Conservation (phyloP, 2,797 vertebrate species). For the Phalanger gymnotis region DNA sequence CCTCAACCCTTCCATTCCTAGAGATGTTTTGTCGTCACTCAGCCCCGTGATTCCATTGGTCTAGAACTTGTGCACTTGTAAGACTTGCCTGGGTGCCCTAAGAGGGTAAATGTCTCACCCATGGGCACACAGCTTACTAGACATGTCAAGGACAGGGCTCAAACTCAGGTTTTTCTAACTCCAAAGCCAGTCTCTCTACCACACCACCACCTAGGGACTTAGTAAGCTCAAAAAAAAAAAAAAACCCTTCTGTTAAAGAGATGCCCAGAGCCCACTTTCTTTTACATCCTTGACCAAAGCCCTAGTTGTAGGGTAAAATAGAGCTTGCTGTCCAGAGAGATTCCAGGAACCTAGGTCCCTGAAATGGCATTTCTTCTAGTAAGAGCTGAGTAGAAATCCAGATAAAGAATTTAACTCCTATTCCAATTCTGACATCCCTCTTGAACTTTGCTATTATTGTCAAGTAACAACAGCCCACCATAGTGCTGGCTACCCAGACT, state of each 20-base stretch:
- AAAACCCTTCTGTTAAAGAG: neutral
- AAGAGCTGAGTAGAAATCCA: slow-evolving; percentile 40
- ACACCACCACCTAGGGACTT: neutral
- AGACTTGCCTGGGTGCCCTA: neutral
- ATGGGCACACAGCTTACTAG: neutral
- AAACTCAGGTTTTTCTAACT: neutral
- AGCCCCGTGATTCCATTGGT: neutral
- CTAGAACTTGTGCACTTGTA: neutral
- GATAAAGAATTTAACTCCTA: slow-evolving; percentile 28
- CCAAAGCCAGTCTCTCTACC: neutral
- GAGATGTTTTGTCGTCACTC: neutral
- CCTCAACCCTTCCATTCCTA: neutral
- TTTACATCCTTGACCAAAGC: neutral
- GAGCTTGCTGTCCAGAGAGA: neutral
- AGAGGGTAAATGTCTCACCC: neutral
- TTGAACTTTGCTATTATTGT: slow-evolving; percentile 44
- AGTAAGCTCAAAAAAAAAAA: neutral
- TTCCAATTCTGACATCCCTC: slow-evolving; percentile 1
- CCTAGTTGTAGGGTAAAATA: neutral
- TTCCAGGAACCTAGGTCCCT: neutral
- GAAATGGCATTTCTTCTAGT: slow-evolving; percentile 1
- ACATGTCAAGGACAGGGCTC: neutral
- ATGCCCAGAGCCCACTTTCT: neutral
- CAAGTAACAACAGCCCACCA: neutral
- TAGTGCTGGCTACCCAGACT: neutral